These are phyloP conservation scores for Mobula birostris DNA, from an alignment of 2,113 vertebrate genomes.

Conservation along the genomic window DNA sequence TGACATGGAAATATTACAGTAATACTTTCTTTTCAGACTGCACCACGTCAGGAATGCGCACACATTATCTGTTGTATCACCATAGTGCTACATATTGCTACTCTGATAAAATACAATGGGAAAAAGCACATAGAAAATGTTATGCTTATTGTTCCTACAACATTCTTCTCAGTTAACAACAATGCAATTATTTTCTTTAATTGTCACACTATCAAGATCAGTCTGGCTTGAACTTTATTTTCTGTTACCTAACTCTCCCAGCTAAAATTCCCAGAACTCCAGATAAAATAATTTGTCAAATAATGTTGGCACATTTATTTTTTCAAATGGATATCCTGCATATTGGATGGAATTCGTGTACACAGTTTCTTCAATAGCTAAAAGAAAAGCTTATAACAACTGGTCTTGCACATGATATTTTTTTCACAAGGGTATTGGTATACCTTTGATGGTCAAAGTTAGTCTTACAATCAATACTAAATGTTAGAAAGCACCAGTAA, in stretches of 20 bases:
- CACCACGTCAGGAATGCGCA: not conserved
- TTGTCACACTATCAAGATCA: not conserved
- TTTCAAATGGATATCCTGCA: not conserved
- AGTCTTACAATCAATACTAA: not conserved
- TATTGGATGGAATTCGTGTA: not conserved
- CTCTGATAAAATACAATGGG: not conserved
- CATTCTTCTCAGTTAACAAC: slow-evolving; percentile 14
- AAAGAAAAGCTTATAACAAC: not conserved
- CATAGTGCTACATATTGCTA: slow-evolving; percentile 24
- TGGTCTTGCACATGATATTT: not conserved
- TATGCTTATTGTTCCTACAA: slow-evolving; percentile 23
- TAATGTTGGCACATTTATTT: not conserved
- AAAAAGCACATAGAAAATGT: slow-evolving; percentile 15
- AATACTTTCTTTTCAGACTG: not conserved
- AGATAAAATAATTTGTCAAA: not conserved
- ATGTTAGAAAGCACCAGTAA: not conserved
- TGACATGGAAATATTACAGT: not conserved
- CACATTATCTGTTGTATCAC: not conserved
- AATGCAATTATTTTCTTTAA: slow-evolving; percentile 18
- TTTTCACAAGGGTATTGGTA: no score
- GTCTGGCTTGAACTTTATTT: not conserved
- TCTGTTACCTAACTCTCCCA: not conserved
- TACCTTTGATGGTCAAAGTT: not conserved
- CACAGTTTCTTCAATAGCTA: not conserved
- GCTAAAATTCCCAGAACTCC: not conserved